Percentiles rank a stretch among this genome's conserved stretches.
These are phyloP conservation scores for Diglossa cyanea DNA, from an alignment of 2,797 vertebrate species.

Conservation along the genomic window DNA sequence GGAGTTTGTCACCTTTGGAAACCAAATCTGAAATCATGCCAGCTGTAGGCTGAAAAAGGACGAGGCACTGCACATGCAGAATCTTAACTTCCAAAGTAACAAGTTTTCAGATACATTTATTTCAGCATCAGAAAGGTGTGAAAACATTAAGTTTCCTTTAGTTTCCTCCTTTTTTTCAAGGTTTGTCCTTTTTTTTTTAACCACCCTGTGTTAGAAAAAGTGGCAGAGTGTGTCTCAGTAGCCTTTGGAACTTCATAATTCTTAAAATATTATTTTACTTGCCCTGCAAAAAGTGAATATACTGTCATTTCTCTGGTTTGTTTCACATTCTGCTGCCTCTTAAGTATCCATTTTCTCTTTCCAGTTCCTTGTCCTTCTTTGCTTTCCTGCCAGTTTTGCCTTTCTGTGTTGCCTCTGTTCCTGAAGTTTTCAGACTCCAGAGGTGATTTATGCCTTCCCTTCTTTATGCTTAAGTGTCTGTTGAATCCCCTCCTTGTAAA, in stretches of 20 bases:
- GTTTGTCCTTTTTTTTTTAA: background rate
- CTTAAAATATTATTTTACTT: background rate
- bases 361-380: background rate
- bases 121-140: background rate
- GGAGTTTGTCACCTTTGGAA: background rate
- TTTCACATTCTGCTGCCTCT: background rate
- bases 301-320: background rate
- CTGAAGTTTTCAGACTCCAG: background rate
- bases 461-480: background rate
- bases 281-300: background rate
- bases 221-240: background rate
- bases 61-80: background rate
- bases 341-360: background rate
- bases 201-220: background rate
- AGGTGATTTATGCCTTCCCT: background rate
- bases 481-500: background rate
- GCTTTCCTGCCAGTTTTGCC: background rate
- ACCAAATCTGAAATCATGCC: background rate
- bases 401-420: background rate
- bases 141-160: background rate
- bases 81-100: background rate
- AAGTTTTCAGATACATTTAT: background rate
- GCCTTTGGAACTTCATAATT: background rate
- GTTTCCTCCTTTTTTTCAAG: background rate
- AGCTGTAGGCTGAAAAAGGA: background rate